These are phyloP conservation scores for Keiferia lycopersicella DNA, from an alignment of 2,888 invertebrate genomes.

Conservation along the genomic window DNA sequence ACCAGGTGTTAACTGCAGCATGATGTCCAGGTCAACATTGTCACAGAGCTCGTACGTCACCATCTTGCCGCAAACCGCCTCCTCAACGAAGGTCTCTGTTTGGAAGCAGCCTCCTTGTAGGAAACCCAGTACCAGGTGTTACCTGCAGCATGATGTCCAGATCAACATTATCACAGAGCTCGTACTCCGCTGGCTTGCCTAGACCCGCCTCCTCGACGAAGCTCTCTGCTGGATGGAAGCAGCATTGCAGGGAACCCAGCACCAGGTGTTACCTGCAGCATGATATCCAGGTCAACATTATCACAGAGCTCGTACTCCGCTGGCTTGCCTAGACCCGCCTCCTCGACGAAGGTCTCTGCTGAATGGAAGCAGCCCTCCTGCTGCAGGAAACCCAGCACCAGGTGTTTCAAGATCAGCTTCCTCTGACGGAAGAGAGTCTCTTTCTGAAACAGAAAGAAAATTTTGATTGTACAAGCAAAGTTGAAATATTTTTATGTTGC, in stretches of 20 bases:
- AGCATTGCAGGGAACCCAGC: slow-evolving; percentile 82
- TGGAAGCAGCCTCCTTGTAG: slow-evolving; percentile 83
- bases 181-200: slow-evolving; percentile 78
- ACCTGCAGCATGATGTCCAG: slow-evolving; percentile 90
- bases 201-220: slow-evolving; percentile 59
- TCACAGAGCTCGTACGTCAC: slow-evolving; percentile 90
- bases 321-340: slow-evolving; percentile 84
- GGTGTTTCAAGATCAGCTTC: slow-evolving; percentile 76
- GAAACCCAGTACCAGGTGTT: slow-evolving; percentile 76
- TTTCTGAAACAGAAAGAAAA: slow-evolving; percentile 50
- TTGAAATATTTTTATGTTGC: too few relatives aligned
- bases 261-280: slow-evolving; percentile 88
- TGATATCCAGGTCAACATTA: slow-evolving; percentile 93
- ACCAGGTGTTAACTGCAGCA: slow-evolving; percentile 83
- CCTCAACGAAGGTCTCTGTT: slow-evolving; percentile 60
- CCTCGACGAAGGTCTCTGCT: slow-evolving; percentile 84
- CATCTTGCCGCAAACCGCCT: slow-evolving; percentile 44
- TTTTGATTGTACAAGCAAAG: too few relatives aligned
- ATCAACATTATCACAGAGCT: slow-evolving; percentile 95
- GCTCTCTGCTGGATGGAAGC: slow-evolving; percentile 82
- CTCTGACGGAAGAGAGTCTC: slow-evolving; percentile 67
- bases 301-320: slow-evolving; percentile 90
- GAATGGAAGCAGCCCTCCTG: slow-evolving; percentile 84
- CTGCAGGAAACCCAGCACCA: slow-evolving; percentile 85
- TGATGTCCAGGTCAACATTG: slow-evolving; percentile 93